A percentile compares a stretch with the other conserved stretches of the same genome.
These are phyloP conservation scores for Siphamia tubifer DNA, from an alignment of 2,113 vertebrate species.

Conservation along the genomic window DNA sequence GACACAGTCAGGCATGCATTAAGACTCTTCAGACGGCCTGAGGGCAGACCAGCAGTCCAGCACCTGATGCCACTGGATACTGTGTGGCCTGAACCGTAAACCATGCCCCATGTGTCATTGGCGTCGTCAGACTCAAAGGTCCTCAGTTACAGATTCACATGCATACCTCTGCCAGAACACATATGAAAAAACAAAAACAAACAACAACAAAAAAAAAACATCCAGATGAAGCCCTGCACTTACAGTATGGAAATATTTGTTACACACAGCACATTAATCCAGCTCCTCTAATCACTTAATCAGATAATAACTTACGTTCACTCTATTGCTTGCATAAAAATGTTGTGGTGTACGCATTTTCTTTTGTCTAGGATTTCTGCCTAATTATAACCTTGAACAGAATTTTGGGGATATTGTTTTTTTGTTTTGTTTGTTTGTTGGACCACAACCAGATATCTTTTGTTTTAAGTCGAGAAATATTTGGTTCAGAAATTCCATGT, in stretches of 20 bases:
- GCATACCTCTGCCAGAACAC: not conserved
- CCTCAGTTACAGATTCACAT: not conserved
- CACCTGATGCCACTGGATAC: constrained; percentile 33
- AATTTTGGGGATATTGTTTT: no score
- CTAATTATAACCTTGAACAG: no score
- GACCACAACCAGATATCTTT: no score
- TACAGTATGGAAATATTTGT: not conserved
- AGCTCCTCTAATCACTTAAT: not conserved
- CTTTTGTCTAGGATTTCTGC: no score
- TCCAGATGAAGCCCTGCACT: not conserved
- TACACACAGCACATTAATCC: not conserved
- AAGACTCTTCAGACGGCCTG: constrained; percentile 35
- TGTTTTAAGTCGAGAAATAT: no score
- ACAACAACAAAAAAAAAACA: not conserved
- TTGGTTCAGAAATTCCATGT: no score
- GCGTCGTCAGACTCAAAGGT: constrained; percentile 22
- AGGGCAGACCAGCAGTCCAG: constrained; percentile 43
- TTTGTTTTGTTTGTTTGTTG: no score
- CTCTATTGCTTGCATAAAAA: not conserved
- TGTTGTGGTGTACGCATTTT: no score
- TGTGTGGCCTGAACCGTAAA: constrained; percentile 29
- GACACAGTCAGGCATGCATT: constrained; percentile 29
- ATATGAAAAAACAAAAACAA: constrained; percentile 2
- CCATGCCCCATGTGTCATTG: constrained; percentile 26
- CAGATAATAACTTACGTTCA: not conserved